Percentiles rank a stretch among this genome's conserved stretches.
These are phyloP conservation scores for Onchidella celtica DNA, from an alignment of 2,888 invertebrate species.

Conservation along the genomic window DNA sequence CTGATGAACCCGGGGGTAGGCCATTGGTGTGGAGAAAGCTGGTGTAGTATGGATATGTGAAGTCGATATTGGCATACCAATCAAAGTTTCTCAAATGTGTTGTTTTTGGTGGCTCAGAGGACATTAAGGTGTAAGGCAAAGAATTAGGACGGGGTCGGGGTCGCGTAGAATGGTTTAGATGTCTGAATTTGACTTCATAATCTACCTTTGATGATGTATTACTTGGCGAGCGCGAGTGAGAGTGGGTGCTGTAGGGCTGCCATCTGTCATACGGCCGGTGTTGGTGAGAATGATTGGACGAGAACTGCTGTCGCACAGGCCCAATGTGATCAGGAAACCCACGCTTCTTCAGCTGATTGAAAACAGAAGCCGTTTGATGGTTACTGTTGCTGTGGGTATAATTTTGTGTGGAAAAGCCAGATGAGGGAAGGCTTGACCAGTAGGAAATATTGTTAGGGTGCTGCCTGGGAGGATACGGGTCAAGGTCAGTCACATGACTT, in stretches of 20 bases:
- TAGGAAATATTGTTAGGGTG: too few relatives aligned
- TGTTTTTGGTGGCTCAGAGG: background rate
- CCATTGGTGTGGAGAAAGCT: background rate
- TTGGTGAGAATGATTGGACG: background rate
- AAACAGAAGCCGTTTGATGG: too few relatives aligned
- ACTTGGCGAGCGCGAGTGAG: background rate
- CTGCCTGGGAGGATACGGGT: too few relatives aligned
- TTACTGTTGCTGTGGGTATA: too few relatives aligned
- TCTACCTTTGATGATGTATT: background rate
- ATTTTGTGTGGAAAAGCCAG: too few relatives aligned
- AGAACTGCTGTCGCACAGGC: background rate
- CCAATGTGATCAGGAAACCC: background rate
- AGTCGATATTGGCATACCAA: background rate
- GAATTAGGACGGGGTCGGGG: slow-evolving; percentile 1
- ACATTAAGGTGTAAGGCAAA: background rate
- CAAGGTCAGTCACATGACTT: too few relatives aligned
- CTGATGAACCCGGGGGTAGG: background rate
- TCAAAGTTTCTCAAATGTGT: background rate
- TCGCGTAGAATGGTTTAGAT: background rate
- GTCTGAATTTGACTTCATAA: background rate
- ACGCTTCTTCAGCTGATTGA: too few relatives aligned
- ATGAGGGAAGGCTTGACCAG: too few relatives aligned
- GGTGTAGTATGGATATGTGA: background rate
- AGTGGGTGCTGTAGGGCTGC: background rate
- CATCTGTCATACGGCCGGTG: slow-evolving; percentile 6